These are phyloP conservation scores for Eumaeus atala DNA, from an alignment of 1,140 invertebrate species.

Conservation along the genomic window DNA sequence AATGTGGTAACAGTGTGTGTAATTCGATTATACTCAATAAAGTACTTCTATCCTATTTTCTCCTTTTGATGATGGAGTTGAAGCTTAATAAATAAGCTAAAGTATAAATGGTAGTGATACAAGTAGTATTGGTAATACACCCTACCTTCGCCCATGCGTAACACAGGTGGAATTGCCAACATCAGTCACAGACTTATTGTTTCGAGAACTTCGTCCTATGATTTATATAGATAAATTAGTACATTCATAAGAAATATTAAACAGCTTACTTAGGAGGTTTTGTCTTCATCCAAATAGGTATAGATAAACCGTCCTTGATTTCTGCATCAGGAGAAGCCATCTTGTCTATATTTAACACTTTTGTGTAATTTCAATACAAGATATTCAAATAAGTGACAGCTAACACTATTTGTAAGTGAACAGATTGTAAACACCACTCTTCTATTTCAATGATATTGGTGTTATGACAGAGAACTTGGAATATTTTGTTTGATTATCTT, in stretches of 20 bases:
- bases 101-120: too few relatives aligned
- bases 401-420: neutral
- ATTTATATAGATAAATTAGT: too few relatives aligned
- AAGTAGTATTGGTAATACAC: too few relatives aligned
- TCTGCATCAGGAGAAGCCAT: constrained; percentile 65
- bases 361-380: neutral
- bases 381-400: neutral
- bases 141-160: too few relatives aligned
- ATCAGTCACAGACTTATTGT: too few relatives aligned
- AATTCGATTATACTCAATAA: too few relatives aligned
- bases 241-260: constrained; percentile 8
- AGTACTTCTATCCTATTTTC: too few relatives aligned
- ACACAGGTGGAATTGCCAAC: too few relatives aligned
- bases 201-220: too few relatives aligned
- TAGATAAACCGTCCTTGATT: constrained; percentile 56
- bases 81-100: too few relatives aligned
- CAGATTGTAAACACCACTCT: constrained; percentile 19
- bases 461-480: constrained; percentile 15
- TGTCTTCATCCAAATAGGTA: constrained; percentile 63
- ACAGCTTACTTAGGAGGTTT: constrained; percentile 56
- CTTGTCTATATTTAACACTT: constrained; percentile 16
- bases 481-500: constrained; percentile 47
- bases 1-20: too few relatives aligned
- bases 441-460: constrained; percentile 24
- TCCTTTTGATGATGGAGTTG: too few relatives aligned